phyloP scores from a whole-genome alignment of 2,113 vertebrate species.

The Camelus bactrianus region DNA sequence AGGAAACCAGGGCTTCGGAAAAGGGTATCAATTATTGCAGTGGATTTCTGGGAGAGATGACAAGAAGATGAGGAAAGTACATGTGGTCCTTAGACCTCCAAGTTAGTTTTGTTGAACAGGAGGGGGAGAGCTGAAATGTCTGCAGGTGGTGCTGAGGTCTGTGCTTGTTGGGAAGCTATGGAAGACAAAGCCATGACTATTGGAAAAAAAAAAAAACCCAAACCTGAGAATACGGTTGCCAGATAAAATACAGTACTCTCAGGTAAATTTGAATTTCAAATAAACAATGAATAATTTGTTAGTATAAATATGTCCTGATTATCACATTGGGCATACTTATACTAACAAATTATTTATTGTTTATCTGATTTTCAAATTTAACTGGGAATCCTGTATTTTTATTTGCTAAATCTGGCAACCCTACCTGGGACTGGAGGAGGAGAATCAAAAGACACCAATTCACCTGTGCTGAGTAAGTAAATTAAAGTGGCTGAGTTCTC shows the following conservation, averaged over 20 bases:
- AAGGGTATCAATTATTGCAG: neutral
- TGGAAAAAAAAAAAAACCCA: neutral
- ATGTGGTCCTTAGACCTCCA: neutral
- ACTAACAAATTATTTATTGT: neutral
- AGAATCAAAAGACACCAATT: neutral
- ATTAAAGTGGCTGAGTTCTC: slow-evolving; percentile 12
- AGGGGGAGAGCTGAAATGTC: neutral
- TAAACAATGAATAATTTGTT: neutral
- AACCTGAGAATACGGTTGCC: neutral
- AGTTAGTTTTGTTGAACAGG: neutral
- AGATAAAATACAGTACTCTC: neutral
- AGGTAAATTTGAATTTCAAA: slow-evolving; percentile 49
- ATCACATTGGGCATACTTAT: neutral
- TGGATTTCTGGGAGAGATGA: neutral
- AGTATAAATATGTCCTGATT: neutral
- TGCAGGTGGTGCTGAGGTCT: neutral
- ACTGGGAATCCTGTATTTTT: slow-evolving; percentile 38
- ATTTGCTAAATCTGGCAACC: neutral
- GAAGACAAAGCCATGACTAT: neutral
- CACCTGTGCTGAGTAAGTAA: neutral
- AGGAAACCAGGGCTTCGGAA: slow-evolving; percentile 44
- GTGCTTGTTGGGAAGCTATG: neutral
- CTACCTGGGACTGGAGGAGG: neutral
- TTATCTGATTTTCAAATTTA: slow-evolving; percentile 51
- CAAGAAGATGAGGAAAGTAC: neutral